Evolutionary conservation across 2,888 invertebrate genomes (phyloP).

Genomic region (Eupithecia exiguata): DNA sequence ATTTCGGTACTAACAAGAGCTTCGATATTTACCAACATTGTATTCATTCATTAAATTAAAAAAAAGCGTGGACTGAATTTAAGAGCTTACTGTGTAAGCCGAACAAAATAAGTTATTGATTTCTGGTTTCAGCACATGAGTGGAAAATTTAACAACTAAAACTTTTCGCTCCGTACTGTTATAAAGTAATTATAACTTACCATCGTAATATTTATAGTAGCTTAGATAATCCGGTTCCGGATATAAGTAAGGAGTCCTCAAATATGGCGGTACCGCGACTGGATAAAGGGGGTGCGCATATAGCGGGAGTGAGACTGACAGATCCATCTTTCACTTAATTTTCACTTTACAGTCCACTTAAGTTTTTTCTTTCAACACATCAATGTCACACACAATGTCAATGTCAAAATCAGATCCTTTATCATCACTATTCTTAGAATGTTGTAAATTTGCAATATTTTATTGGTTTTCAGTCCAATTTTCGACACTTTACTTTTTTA

Average conservation of each 20-base stretch:
- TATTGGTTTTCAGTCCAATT: not conserved
- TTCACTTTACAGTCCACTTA: constrained; percentile 46
- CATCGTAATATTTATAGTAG: constrained; percentile 71
- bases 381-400: not conserved
- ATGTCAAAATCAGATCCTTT: not conserved
- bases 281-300: constrained; percentile 61
- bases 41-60: no score
- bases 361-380: not conserved
- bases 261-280: constrained; percentile 59
- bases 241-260: constrained; percentile 60
- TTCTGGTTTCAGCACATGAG: no score
- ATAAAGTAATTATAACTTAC: constrained; percentile 57
- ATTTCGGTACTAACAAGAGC: no score
- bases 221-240: constrained; percentile 67
- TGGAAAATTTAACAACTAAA: no score
- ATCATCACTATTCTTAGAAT: not conserved
- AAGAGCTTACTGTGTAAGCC: no score
- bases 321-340: constrained; percentile 59
- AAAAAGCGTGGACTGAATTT: no score
- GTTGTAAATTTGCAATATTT: not conserved
- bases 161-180: not conserved
- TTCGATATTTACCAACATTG: no score
- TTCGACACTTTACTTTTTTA: not conserved
- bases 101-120: no score
- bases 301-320: constrained; percentile 56